Base-by-base conservation (phyloP, 2,797 vertebrate species). In the Schizothorax lantsangensis region DNA sequence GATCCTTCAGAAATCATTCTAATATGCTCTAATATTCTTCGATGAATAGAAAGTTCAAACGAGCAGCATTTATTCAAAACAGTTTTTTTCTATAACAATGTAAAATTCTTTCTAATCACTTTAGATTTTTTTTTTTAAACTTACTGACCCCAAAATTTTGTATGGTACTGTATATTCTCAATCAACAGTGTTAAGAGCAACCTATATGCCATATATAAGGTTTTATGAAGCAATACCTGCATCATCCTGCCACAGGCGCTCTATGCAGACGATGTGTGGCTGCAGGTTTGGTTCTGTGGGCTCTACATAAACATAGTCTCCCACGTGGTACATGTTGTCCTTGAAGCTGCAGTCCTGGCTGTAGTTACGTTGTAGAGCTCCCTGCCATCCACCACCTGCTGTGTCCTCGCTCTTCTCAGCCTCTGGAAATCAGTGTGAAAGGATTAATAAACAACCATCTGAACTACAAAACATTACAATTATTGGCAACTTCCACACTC, bases 331-430 rank as follows among this genome's bases (percentile, higher is more conserved):
- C 97, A 98, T 98, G 90, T 97, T 98, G 92, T 99, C 97, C 91
- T 98, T 98, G 93, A 99, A 99, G 94, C 98, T 98, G 95, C 98
- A 99, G 92, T 99, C 98, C 91, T 99, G 98, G 89, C 98, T 99
- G 91, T 99, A 99, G 4, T 97, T 99, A 45, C 98, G 96, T 88
- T 98, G 97, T 72, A 97, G 94, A 81, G 91, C 96, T 1, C 96
- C 96, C 88, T 97, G 96, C 92, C 97, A 97, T 23, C 96, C 91
- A 78, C 96, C 95, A 40, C 96, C 96, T 2, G 94, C 95, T 10
- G 96, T 94, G 86, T 98, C 98, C 86, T 99, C 98, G 88, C 96
- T 97, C 93, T 98, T 99, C 94, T 99, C 98, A 91, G 98, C 98
- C 95, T 99, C 98, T 99, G 90, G 30, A 38, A 69, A 91, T 79